phyloP scores from a whole-genome alignment of 2,888 invertebrate species.

The Pilophorus perplexus region DNA sequence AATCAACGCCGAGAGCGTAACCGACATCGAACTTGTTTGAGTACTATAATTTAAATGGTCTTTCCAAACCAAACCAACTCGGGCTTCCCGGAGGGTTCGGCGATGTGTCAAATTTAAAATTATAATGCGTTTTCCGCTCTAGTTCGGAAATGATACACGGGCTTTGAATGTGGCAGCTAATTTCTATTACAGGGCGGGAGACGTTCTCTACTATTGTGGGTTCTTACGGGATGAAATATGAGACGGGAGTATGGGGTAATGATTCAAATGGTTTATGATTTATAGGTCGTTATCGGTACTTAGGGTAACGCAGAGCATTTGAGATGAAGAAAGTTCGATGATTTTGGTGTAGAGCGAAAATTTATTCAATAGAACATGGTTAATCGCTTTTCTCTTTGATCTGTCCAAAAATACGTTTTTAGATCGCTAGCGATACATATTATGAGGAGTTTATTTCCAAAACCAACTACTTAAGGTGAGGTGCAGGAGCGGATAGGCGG shows the following conservation, averaged over 20 bases:
- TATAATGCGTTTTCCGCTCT: slow-evolving; percentile 14
- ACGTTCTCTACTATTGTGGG: background rate
- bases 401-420: too few relatives aligned
- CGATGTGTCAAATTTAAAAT: slow-evolving; percentile 3
- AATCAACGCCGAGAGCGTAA: slow-evolving; percentile 11
- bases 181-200: background rate
- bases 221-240: slow-evolving; percentile 1
- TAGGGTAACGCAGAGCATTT: too few relatives aligned
- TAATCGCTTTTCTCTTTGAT: too few relatives aligned
- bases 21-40: slow-evolving; percentile 2
- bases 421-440: too few relatives aligned
- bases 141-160: slow-evolving; percentile 1
- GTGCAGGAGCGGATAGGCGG: too few relatives aligned
- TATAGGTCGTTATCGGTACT: too few relatives aligned
- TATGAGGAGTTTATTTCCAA: too few relatives aligned
- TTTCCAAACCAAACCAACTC: background rate
- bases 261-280: slow-evolving; percentile 1
- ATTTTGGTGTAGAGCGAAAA: too few relatives aligned
- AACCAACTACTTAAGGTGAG: too few relatives aligned
- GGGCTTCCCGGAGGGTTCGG: background rate
- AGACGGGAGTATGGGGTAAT: background rate
- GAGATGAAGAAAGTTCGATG: too few relatives aligned
- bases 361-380: too few relatives aligned
- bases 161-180: background rate
- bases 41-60: slow-evolving; percentile 12